phyloP scores from a whole-genome alignment of 2,113 vertebrate species.

The Mola mola region DNA sequence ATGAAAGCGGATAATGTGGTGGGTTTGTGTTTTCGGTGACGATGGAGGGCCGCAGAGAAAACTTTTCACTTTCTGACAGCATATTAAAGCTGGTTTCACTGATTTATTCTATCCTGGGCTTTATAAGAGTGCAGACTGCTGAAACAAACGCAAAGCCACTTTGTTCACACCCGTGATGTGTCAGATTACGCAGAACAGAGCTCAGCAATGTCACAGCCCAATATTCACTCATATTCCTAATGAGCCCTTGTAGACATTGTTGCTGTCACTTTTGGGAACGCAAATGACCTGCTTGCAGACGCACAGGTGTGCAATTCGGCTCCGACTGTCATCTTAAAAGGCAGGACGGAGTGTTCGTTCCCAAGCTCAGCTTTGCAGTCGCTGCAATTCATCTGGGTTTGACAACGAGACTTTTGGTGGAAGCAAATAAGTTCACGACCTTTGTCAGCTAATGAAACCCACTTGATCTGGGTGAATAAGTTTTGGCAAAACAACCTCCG shows the following conservation, averaged over 20 bases:
- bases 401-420: too few species aligned
- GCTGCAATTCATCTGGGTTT: too few species aligned
- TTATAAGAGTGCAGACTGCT: slow-evolving; percentile 3
- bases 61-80: not conserved
- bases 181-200: slow-evolving; percentile 55
- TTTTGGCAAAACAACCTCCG: too few species aligned
- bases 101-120: not conserved
- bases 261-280: slow-evolving; percentile 64
- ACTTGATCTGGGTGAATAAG: too few species aligned
- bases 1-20: slow-evolving; percentile 8
- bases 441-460: too few species aligned
- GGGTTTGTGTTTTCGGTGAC: slow-evolving; percentile 2
- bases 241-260: slow-evolving; percentile 68
- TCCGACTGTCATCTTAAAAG: slow-evolving; percentile 69
- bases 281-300: slow-evolving; percentile 65
- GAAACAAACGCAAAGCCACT: slow-evolving; percentile 30
- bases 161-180: slow-evolving; percentile 56
- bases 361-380: too few species aligned
- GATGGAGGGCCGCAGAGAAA: not conserved
- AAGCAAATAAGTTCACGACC: too few species aligned
- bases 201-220: slow-evolving; percentile 46
- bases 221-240: slow-evolving; percentile 67
- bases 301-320: slow-evolving; percentile 53
- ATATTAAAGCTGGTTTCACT: not conserved
- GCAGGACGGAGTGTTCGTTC: slow-evolving; percentile 49